phyloP scores from a whole-genome alignment of 1,140 invertebrate genomes.

The Liolophura sinensis region DNA sequence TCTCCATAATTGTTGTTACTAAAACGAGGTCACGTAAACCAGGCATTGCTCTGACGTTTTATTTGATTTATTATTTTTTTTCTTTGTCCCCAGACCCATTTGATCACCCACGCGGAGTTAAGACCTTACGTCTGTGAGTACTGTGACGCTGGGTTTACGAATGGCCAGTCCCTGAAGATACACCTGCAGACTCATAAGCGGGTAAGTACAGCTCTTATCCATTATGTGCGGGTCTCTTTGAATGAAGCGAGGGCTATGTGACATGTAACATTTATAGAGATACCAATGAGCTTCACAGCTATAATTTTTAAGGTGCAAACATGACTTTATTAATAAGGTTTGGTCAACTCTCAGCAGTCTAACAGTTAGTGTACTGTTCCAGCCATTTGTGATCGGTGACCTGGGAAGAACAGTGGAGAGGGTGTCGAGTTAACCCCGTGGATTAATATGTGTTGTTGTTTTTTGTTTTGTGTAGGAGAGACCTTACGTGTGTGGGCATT shows the following conservation, averaged over 20 bases:
- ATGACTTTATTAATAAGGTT: background rate
- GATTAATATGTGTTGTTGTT: background rate
- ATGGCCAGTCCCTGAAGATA: constrained; percentile 42
- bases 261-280: background rate
- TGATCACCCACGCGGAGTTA: constrained; percentile 93
- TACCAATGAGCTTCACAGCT: background rate
- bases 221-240: background rate
- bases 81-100: constrained; percentile 73
- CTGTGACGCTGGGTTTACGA: constrained; percentile 68
- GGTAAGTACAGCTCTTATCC: constrained; percentile 28
- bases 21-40: too few relatives aligned
- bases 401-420: background rate
- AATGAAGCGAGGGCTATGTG: background rate
- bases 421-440: too few relatives aligned
- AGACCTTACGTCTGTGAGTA: constrained; percentile 93
- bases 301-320: background rate
- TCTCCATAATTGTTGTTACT: too few relatives aligned
- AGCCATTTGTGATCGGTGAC: background rate
- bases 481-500: constrained; percentile 49
- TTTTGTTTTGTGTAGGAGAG: constrained; percentile 30
- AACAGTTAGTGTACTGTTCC: background rate
- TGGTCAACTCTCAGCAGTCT: background rate
- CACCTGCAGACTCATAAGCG: constrained; percentile 50
- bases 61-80: too few relatives aligned
- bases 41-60: too few relatives aligned